Percentiles rank a stretch among this genome's conserved stretches.
Conservation (phyloP, 2,797 vertebrate genomes). For the Rachycentron canadum region DNA sequence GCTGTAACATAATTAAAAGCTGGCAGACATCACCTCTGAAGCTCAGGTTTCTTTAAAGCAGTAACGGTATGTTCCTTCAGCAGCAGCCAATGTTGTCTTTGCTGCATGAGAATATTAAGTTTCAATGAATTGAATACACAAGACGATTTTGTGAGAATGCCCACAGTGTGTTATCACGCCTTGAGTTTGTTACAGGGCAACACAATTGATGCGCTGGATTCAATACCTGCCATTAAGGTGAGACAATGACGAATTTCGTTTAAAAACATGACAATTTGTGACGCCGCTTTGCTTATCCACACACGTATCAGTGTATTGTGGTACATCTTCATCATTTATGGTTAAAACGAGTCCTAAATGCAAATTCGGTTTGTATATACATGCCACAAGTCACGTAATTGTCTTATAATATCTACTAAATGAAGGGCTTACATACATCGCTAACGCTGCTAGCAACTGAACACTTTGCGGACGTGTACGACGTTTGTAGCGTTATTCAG, state of each 20-base stretch:
- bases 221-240: background rate
- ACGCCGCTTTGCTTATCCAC: background rate
- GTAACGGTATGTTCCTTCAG: too few species aligned
- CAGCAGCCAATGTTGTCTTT: background rate
- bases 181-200: background rate
- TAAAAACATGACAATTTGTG: background rate
- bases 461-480: background rate
- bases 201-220: background rate
- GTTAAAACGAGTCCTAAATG: accelerated
- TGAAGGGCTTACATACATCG: accelerated
- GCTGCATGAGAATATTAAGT: background rate
- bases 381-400: accelerated
- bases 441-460: accelerated
- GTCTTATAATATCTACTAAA: background rate
- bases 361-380: background rate
- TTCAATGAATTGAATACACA: background rate
- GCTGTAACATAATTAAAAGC: background rate
- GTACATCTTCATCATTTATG: accelerated
- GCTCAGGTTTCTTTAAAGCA: background rate
- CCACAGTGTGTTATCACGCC: background rate
- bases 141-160: background rate
- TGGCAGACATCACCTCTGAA: background rate
- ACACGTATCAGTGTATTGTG: accelerated
- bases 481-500: accelerated
- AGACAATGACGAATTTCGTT: background rate